phyloP scores from a whole-genome alignment of 2,113 vertebrate genomes.

The Amblyornis subalaris region DNA sequence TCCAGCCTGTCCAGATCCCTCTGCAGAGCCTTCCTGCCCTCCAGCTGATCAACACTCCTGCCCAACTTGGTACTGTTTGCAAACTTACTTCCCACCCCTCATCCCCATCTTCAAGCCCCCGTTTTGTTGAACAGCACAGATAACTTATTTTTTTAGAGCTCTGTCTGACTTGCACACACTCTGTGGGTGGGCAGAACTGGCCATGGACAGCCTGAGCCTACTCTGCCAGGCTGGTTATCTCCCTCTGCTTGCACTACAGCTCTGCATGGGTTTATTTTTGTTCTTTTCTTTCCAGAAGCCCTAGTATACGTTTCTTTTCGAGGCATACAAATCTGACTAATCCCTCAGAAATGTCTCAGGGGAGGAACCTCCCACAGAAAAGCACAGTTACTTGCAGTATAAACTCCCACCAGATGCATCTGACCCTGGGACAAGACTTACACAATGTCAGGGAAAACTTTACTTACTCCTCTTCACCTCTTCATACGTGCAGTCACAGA shows the following conservation, averaged over 20 bases:
- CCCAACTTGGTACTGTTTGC: background rate
- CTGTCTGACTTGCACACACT: background rate
- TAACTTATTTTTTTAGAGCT: background rate
- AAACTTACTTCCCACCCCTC: background rate
- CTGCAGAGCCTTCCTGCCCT: background rate
- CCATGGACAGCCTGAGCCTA: background rate
- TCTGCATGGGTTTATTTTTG: background rate
- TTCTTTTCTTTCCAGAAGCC: background rate
- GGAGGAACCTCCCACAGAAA: slow-evolving; percentile 29
- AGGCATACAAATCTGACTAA: background rate
- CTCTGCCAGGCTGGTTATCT: background rate
- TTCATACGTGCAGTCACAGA: slow-evolving; percentile 73
- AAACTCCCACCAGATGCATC: slow-evolving; percentile 2
- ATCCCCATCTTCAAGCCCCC: background rate
- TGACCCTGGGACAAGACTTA: background rate
- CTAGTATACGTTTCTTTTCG: background rate
- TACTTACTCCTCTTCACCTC: slow-evolving; percentile 74
- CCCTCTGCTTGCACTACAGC: background rate
- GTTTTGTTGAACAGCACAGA: background rate
- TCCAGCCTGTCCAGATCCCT: background rate
- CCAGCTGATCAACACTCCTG: background rate
- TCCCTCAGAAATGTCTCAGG: background rate
- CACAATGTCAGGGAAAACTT: slow-evolving; percentile 4
- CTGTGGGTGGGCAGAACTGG: background rate
- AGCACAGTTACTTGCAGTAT: background rate